Conservation (phyloP, 2,797 vertebrate genomes). For the Fundulus diaphanus region DNA sequence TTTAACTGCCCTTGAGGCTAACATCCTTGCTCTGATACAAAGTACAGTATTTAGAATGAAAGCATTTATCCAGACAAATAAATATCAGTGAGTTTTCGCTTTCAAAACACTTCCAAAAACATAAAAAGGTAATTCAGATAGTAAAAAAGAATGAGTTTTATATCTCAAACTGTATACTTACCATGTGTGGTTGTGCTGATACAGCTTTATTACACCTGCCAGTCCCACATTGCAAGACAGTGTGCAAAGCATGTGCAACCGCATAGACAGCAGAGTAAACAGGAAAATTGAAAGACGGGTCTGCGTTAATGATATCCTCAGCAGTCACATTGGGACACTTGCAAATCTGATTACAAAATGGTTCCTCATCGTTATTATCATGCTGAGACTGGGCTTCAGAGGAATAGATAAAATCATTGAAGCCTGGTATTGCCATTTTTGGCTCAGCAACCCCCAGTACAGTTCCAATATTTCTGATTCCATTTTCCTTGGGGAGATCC, state of each 20-base stretch:
- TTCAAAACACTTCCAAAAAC: neutral
- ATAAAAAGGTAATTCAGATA: neutral
- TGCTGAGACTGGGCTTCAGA: neutral
- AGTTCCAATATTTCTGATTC: conserved; percentile 79
- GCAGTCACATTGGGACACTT: conserved; percentile 47
- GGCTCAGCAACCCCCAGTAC: conserved; percentile 80
- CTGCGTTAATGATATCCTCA: conserved; percentile 22
- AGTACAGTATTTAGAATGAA: neutral
- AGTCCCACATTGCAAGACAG: conserved; percentile 75
- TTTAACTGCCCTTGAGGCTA: too few species aligned
- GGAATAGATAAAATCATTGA: conserved; percentile 73
- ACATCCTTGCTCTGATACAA: neutral
- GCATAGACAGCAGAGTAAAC: conserved; percentile 84
- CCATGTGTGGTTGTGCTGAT: conserved; percentile 83
- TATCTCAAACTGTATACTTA: conserved; percentile 57
- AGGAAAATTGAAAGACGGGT: conserved; percentile 72
- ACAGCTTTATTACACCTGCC: conserved; percentile 69
- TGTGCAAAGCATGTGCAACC: conserved; percentile 84
- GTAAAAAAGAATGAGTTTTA: neutral
- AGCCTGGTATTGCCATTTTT: conserved; percentile 62
- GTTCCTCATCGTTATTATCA: neutral
- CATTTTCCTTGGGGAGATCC: conserved; percentile 55
- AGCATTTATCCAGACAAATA: neutral
- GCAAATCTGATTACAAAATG: conserved; percentile 76
- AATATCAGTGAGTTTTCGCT: neutral